Evolutionary conservation across 2,888 invertebrate species (phyloP), one percentile per base, ranked within the genome.

Genomic region (Agrenia bidenticulata): DNA sequence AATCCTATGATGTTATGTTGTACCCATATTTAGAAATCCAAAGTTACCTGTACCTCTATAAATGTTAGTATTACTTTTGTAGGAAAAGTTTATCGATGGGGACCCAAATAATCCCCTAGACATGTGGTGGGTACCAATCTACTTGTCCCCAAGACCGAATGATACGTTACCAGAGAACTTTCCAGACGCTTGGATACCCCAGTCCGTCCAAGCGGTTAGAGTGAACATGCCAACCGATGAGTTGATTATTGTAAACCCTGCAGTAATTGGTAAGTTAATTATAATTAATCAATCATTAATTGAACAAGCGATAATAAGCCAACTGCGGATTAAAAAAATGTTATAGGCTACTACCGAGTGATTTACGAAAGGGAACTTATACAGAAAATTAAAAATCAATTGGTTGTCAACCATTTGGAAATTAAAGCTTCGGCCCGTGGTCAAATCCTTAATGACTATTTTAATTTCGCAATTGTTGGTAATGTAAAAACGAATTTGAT

Each of bases 101-200:
- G 59, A 61, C n/a, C n/a, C 54, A 2, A 39, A 15, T 37, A 57
- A 51, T 49, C 54, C 62, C 5, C 32, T 56, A 13, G 64, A 42
- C 19, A 64, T 64, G 23, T 71, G 68, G 68, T 71, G 71, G 71
- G 66, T 71, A 0, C 71, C 71, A 7, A 57, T 71, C 17, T 63
- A 37, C 24, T 19, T 68, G 7, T 54, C 59, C 4, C 64, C 64
- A 17, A 32, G 64, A 50, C 61, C 61, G 27, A 41, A 55, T 27
- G 45, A 61, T 21, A 21, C 54, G 15, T 37, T 66, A 4, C 66
- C 67, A 9, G 60, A 39, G 15, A 58, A 61, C 19, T 58, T 61
- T 5, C 66, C 71, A 19, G 71, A 71, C 54, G 27, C 59, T 1
- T 71, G 71, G 71, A 68, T 71, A 21, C 68, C 71, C 11, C 71